A percentile compares a stretch with the other conserved stretches of the same genome.
These are phyloP conservation scores for Ianthella basta DNA, from an alignment of 37 sponge, comb jelly and placozoan genomes.

Conservation along the genomic window DNA sequence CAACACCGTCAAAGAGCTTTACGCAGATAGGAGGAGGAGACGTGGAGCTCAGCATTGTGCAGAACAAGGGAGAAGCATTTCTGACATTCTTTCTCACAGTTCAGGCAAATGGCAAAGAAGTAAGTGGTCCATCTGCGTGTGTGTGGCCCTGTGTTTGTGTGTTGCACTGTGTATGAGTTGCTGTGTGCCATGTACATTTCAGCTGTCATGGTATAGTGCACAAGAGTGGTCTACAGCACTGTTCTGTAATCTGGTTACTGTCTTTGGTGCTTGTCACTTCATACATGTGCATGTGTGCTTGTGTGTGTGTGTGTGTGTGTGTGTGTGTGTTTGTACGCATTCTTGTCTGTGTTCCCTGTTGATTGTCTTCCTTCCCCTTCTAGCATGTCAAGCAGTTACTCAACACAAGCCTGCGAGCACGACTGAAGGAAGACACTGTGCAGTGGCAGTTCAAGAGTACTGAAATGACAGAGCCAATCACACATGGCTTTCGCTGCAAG, in stretches of 20 bases:
- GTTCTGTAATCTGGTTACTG: too few relatives aligned
- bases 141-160: slow-evolving; percentile 13
- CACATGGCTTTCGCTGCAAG: slow-evolving; percentile 48
- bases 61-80: neutral
- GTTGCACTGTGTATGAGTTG: neutral
- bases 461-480: slow-evolving; percentile 3
- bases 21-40: slow-evolving; percentile 18
- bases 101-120: slow-evolving; percentile 46
- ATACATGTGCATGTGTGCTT: neutral
- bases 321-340: neutral
- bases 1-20: slow-evolving; percentile 54
- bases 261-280: too few relatives aligned
- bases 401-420: slow-evolving; percentile 7
- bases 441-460: slow-evolving; percentile 59
- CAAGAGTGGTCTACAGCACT: too few relatives aligned
- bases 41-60: slow-evolving; percentile 38
- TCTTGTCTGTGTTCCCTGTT: neutral
- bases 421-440: slow-evolving; percentile 62
- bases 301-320: neutral
- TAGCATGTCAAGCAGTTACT: neutral
- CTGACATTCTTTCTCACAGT: slow-evolving; percentile 1
- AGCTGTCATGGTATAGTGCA: too few relatives aligned
- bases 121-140: slow-evolving; percentile 9
- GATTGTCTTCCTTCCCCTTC: neutral
- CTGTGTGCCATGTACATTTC: too few relatives aligned